Evolutionary conservation across 30 jellyfish, hydroid and myxozoan species (phyloP), one percentile per base, ranked within the genome.

Genomic region (Aurelia sp.): DNA sequence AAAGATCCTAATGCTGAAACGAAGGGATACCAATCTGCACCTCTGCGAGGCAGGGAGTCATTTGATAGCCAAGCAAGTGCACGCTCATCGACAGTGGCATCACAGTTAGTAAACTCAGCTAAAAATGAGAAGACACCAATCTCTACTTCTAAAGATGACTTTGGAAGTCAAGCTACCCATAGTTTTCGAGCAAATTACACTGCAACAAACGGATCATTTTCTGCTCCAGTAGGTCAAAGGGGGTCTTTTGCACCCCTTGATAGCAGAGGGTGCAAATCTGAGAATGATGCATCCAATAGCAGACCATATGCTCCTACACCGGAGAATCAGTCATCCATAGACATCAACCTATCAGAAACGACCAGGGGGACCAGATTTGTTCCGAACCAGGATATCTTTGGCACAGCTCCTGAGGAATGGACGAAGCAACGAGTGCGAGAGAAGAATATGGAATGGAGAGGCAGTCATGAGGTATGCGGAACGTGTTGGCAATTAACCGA

Each of bases 381-480:
- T 16, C 82, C 81, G 19, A 47, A 30, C 35, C 73, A 19, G 57
- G 67, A 23, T 30, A 31, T 40, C 4, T 27, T 58, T 35, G 87
- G 86, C n/a, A 76, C 86, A 3, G 59, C 71, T 1, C 86, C 84
- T 3, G 74, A 58, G 8, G 93, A 84, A 72, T 84, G 93, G 93
- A 76, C 84, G 11, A 84, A 84, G 37, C 86, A 73, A 62, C 57
- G 93, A 50, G 75, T 73, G 30, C 86, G 65, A 21, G 93, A 84
- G 31, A 84, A 16, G n/a, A 84, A 72, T 74, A 84, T 84, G 93
- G 93, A 84, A 63, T 84, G 93, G 93, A 72, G 93, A 67, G 71
- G 23, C 16, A 87, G 93, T 5, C 59, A 84, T 62, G 87, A 72
- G 87, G 93, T 84, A 61, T 33, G 78, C n/a, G n/a, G n/a, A n/a